These are phyloP conservation scores for Alcis repandata DNA, from an alignment of 2,888 invertebrate genomes.

Conservation along the genomic window DNA sequence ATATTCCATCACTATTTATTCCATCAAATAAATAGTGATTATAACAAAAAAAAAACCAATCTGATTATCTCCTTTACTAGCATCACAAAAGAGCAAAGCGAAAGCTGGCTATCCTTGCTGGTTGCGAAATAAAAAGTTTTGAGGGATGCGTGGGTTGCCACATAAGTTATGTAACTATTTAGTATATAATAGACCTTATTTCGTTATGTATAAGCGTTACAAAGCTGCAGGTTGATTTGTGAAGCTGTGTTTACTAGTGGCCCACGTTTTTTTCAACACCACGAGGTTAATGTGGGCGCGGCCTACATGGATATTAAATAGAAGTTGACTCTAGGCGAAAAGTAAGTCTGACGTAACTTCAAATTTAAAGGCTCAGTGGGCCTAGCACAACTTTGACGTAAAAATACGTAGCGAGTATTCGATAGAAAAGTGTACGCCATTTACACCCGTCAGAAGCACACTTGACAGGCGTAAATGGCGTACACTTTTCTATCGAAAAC, in stretches of 20 bases:
- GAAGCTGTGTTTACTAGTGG: conserved; percentile 60
- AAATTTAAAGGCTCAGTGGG: conserved; percentile 50
- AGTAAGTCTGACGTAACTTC: conserved; percentile 66
- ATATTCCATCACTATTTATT: too few relatives aligned
- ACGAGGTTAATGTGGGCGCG: conserved; percentile 71
- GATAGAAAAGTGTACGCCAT: too few relatives aligned
- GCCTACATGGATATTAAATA: conserved; percentile 73
- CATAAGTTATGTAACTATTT: conserved; percentile 18
- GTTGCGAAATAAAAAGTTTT: conserved; percentile 73
- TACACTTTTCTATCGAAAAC: too few relatives aligned
- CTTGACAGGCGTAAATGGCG: too few relatives aligned
- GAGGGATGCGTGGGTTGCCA: conserved; percentile 68
- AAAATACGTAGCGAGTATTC: too few relatives aligned
- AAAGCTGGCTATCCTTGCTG: conserved; percentile 71
- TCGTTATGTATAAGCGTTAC: conserved; percentile 45
- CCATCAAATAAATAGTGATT: too few relatives aligned
- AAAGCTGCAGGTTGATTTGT: conserved; percentile 48
- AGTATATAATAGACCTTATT: conserved; percentile 49
- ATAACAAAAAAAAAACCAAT: neutral
- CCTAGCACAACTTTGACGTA: too few relatives aligned
- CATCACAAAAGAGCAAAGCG: conserved; percentile 55
- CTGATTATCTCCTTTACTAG: conserved; percentile 18
- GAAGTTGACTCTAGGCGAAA: conserved; percentile 64
- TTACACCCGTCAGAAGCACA: too few relatives aligned
- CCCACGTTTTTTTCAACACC: conserved; percentile 74